These are phyloP conservation scores for Coccyzus lansbergi DNA, from an alignment of 2,797 vertebrate species.

Conservation along the genomic window DNA sequence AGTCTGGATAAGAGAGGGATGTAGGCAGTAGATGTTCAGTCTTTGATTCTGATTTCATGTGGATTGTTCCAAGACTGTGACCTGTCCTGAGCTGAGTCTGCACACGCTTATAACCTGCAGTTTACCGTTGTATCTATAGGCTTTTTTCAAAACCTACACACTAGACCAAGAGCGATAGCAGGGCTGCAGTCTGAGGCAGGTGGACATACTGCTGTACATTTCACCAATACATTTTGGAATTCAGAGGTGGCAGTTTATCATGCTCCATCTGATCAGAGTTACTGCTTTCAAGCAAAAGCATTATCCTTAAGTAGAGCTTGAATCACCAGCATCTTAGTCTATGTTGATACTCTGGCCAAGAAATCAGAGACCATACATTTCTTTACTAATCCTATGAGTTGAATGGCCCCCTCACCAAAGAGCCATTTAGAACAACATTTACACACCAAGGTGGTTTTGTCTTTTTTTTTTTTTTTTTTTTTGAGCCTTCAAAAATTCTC, in stretches of 20 bases:
- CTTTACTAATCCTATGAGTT: neutral
- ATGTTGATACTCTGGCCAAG: neutral
- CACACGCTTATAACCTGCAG: neutral
- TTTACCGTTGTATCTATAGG: neutral
- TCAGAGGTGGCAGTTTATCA: neutral
- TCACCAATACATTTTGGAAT: neutral
- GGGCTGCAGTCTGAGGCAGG: neutral
- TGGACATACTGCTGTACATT: neutral
- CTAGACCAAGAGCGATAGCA: neutral
- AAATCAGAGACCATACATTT: neutral
- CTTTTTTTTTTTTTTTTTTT: slow-evolving; percentile 3
- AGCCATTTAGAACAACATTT: slow-evolving; percentile 21
- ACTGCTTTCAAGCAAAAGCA: neutral
- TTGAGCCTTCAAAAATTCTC: slow-evolving; percentile 22
- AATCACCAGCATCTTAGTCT: neutral
- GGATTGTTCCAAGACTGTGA: neutral
- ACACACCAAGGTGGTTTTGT: neutral
- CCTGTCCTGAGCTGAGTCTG: neutral
- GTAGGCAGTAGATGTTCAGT: neutral
- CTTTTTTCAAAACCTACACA: neutral
- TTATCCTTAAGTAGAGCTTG: neutral
- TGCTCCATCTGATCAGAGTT: neutral
- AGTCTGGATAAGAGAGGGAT: neutral
- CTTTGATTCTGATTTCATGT: neutral
- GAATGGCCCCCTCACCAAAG: neutral